Percentiles rank a stretch among this genome's conserved stretches.
Evolutionary conservation across 2,113 vertebrate genomes (phyloP).

Genomic region (Thamnophis sirtalis): DNA sequence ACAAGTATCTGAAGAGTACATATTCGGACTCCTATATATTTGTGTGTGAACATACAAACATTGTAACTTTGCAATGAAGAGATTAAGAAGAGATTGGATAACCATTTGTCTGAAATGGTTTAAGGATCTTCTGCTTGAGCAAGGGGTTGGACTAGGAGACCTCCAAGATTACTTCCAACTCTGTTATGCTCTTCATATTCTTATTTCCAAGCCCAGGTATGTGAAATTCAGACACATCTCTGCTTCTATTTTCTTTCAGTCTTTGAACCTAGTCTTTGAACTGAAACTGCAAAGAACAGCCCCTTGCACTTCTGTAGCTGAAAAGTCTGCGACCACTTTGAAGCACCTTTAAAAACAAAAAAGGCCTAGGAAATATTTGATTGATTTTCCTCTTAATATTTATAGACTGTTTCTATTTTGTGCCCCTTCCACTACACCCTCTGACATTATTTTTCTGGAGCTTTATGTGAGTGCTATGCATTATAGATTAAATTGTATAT

Average conservation of each 20-base stretch:
- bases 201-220: background rate
- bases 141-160: background rate
- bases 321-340: background rate
- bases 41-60: too few relatives aligned
- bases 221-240: background rate
- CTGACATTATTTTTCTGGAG: background rate
- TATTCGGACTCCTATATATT: too few relatives aligned
- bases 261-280: background rate
- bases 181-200: background rate
- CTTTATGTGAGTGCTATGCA: background rate
- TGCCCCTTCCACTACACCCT: background rate
- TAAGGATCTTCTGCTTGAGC: background rate
- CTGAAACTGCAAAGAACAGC: background rate
- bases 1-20: too few relatives aligned
- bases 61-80: too few relatives aligned
- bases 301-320: background rate
- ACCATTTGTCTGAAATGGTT: background rate
- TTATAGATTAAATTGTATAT: background rate
- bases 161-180: background rate
- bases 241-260: background rate
- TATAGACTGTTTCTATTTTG: background rate
- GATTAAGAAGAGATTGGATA: background rate
- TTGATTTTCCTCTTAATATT: conserved; percentile 1
- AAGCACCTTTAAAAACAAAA: background rate
- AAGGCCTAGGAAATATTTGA: background rate